These are phyloP conservation scores for Sinohyriopsis cumingii DNA, from an alignment of 2,888 invertebrate species.

Conservation along the genomic window DNA sequence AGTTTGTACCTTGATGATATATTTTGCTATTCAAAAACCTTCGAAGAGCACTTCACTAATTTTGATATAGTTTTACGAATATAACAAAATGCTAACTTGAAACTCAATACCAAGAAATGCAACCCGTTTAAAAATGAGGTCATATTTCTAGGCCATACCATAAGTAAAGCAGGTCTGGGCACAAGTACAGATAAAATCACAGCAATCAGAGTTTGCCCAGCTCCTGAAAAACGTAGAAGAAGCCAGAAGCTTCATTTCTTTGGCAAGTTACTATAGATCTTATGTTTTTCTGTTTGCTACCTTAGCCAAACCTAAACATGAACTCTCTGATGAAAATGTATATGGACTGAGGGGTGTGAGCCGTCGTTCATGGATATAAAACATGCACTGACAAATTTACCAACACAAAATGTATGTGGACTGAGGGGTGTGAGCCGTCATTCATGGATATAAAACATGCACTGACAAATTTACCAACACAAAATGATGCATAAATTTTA, in stretches of 20 bases:
- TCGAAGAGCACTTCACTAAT: conserved; percentile 19
- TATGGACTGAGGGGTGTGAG: conserved; percentile 23
- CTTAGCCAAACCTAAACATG: conserved; percentile 18
- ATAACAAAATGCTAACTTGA: conserved; percentile 17
- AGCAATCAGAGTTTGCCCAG: conserved; percentile 19
- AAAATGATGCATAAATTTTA: conserved; percentile 9
- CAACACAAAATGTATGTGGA: conserved; percentile 21
- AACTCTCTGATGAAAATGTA: conserved; percentile 18
- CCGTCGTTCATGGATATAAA: conserved; percentile 21
- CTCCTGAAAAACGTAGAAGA: conserved; percentile 15
- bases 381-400: conserved; percentile 17
- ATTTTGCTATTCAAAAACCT: conserved; percentile 15
- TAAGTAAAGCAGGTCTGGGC: conserved; percentile 15
- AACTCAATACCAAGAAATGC: conserved; percentile 12
- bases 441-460: conserved; percentile 18
- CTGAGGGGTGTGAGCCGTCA: conserved; percentile 18
- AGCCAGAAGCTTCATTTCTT: conserved; percentile 18
- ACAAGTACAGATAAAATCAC: conserved; percentile 16
- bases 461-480: conserved; percentile 27
- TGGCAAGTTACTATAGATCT: conserved; percentile 16
- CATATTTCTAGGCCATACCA: conserved; percentile 13
- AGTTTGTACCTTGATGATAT: conserved; percentile 29
- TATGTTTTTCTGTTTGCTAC: conserved; percentile 15
- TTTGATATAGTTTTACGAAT: conserved; percentile 20
- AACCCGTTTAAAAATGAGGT: conserved; percentile 2